Conservation (phyloP, 2,797 vertebrate species). For the Petrocephalus sullivani region DNA sequence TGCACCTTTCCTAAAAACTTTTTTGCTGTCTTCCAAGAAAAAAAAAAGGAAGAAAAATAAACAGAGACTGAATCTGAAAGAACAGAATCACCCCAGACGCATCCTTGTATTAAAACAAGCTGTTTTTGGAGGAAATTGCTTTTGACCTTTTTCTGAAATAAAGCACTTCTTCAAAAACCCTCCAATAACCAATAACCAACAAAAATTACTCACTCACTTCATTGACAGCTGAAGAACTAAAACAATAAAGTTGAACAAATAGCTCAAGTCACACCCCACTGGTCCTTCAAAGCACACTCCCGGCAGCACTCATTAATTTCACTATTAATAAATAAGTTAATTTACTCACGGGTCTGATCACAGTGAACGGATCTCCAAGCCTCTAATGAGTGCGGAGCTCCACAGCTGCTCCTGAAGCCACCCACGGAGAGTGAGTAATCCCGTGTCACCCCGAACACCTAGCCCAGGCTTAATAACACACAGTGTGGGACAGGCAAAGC, state of each 20-base stretch:
- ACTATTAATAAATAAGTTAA: not conserved
- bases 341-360: constrained; percentile 39
- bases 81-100: not conserved
- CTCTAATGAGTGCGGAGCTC: not conserved
- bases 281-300: not conserved
- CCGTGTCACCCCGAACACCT: constrained; percentile 35
- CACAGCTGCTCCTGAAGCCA: constrained; percentile 22
- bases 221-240: not conserved
- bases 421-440: constrained; percentile 29
- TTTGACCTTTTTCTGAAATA: not conserved
- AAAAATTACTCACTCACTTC: not conserved
- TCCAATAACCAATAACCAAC: not conserved
- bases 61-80: not conserved
- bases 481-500: constrained; percentile 24
- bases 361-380: not conserved
- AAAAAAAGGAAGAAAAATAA: not conserved
- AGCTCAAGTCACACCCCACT: not conserved
- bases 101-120: not conserved
- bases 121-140: not conserved
- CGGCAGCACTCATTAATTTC: not conserved
- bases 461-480: constrained; percentile 57
- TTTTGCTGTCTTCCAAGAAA: not conserved
- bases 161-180: not conserved
- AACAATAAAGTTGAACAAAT: not conserved
- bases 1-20: not conserved